These are phyloP conservation scores for Drosophila subpulchrella DNA, from an alignment of 1,140 invertebrate genomes.

Conservation along the genomic window DNA sequence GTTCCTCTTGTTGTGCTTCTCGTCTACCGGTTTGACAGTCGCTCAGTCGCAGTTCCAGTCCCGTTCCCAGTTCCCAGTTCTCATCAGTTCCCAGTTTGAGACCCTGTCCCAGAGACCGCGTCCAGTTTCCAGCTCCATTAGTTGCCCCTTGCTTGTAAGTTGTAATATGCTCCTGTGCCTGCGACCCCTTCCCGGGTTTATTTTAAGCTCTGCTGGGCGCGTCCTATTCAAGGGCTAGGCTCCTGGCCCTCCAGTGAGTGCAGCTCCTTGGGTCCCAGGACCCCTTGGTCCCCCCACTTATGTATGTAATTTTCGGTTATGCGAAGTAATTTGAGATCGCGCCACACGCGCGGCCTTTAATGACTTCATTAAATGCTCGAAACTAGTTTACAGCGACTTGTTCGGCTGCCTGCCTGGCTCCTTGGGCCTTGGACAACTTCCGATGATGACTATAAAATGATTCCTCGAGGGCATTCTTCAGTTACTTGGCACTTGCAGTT, in stretches of 20 bases:
- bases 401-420: conserved; percentile 21
- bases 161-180: conserved; percentile 17
- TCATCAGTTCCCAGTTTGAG: conserved; percentile 1
- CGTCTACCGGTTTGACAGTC: conserved; percentile 76
- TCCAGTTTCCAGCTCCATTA: conserved; percentile 63
- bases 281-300: conserved; percentile 32
- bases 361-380: conserved; percentile 81
- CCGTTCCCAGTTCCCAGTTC: conserved; percentile 21
- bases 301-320: conserved; percentile 79
- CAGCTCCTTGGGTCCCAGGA: neutral
- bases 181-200: conserved; percentile 46
- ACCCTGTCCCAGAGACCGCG: conserved; percentile 20
- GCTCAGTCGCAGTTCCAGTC: conserved; percentile 51
- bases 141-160: conserved; percentile 46
- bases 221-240: conserved; percentile 51
- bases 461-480: conserved; percentile 68
- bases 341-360: conserved; percentile 83
- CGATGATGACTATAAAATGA: conserved; percentile 77
- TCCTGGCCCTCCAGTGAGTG: neutral
- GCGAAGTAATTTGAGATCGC: conserved; percentile 82
- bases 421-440: conserved; percentile 56
- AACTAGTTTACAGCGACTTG: conserved; percentile 67
- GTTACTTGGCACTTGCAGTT: conserved; percentile 56
- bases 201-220: conserved; percentile 68
- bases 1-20: conserved; percentile 37